Conservation (phyloP, 2,113 vertebrate genomes). For the Anolis sagrei region DNA sequence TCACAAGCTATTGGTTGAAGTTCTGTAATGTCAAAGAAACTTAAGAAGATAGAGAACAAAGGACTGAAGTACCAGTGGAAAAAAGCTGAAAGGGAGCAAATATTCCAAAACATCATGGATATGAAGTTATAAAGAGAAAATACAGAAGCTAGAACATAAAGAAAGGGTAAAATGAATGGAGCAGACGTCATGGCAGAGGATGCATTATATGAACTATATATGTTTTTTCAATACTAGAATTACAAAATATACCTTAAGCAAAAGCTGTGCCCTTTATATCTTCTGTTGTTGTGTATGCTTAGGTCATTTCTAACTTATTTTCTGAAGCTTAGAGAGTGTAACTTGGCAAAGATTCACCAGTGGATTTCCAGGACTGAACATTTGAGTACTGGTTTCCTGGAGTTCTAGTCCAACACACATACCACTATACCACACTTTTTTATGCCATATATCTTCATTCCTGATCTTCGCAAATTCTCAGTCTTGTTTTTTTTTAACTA, state of each 20-base stretch:
- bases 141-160: not conserved
- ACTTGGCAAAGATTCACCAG: no score
- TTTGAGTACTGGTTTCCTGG: no score
- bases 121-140: not conserved
- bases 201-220: not conserved
- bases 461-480: not conserved
- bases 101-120: not conserved
- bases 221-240: not conserved
- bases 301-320: no score
- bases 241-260: not conserved
- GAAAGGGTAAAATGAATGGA: not conserved
- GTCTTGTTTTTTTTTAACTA: not conserved
- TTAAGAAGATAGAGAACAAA: not conserved
- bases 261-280: not conserved
- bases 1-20: not conserved
- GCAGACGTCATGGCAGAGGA: not conserved
- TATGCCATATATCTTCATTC: not conserved
- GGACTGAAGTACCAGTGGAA: no score
- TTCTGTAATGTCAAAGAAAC: not conserved
- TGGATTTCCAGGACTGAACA: no score
- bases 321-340: no score
- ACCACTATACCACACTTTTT: no score
- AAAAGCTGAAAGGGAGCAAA: not conserved
- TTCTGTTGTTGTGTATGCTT: not conserved
- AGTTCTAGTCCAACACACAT: no score